Evolutionary conservation across 1,140 invertebrate species (phyloP).

Genomic region (Littorina saxatilis): DNA sequence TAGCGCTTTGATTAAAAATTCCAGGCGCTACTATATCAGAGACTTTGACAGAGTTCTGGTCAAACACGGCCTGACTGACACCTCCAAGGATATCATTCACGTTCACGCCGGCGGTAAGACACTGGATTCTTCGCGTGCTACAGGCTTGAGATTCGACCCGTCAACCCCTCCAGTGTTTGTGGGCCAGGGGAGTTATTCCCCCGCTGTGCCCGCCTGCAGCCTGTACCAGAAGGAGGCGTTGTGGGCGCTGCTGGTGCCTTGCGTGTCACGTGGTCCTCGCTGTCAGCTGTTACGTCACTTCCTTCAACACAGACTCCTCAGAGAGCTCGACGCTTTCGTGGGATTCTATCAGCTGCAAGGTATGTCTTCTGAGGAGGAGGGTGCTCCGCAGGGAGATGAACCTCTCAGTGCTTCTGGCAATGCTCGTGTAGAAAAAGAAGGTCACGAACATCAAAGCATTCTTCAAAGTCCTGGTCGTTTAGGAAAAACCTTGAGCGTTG

Average conservation of each 20-base stretch:
- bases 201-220: background rate
- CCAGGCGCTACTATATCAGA: background rate
- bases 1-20: background rate
- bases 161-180: conserved; percentile 26
- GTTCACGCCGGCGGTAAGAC: background rate
- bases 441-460: background rate
- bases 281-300: conserved; percentile 21
- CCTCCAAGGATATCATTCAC: background rate
- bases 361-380: background rate
- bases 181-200: conserved; percentile 22
- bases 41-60: background rate
- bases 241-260: conserved; percentile 21
- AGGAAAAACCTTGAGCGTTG: too few species aligned
- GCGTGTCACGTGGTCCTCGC: background rate
- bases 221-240: conserved; percentile 5
- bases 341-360: conserved; percentile 25
- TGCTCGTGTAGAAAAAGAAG: too few species aligned
- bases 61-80: background rate
- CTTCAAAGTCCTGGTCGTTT: background rate
- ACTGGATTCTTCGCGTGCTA: background rate
- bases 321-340: conserved; percentile 32
- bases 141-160: conserved; percentile 6
- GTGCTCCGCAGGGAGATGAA: too few species aligned
- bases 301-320: conserved; percentile 17
- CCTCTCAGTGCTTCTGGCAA: too few species aligned